phyloP scores from a whole-genome alignment of 2,113 vertebrate genomes.

The Callorhinus ursinus region DNA sequence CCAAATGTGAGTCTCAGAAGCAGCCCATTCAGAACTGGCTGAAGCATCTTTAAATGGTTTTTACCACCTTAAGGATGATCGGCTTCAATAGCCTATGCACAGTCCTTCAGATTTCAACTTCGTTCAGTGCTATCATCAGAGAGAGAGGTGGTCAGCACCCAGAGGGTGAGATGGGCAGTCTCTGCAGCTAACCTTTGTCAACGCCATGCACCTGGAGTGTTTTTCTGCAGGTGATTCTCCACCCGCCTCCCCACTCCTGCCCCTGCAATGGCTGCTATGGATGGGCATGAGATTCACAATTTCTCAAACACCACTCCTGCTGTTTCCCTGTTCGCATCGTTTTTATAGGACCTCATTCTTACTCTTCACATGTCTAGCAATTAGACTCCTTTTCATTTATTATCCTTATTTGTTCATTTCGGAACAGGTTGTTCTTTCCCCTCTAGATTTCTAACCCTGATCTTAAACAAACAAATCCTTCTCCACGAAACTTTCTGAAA shows the following conservation, averaged over 20 bases:
- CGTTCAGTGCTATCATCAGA: background rate
- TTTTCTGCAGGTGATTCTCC: background rate
- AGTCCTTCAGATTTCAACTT: background rate
- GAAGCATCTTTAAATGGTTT: background rate
- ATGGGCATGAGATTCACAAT: background rate
- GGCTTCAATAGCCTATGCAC: background rate
- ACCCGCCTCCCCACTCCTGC: background rate
- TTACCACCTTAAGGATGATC: background rate
- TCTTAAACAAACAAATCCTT: slow-evolving; percentile 20
- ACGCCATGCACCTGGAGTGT: accelerated
- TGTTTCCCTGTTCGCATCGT: background rate
- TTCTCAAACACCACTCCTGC: background rate
- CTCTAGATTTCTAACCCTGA: background rate
- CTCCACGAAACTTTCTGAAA: background rate
- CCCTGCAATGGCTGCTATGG: background rate
- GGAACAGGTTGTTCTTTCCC: background rate
- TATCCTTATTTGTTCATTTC: background rate
- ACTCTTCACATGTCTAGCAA: background rate
- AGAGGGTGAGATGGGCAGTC: background rate
- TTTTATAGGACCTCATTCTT: background rate
- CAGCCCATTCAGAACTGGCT: too few relatives aligned
- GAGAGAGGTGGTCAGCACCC: background rate
- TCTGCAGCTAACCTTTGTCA: background rate
- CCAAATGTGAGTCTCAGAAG: background rate
- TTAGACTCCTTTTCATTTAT: background rate